Evolutionary conservation across 2,888 invertebrate genomes (phyloP), one percentile per base, ranked within the genome.

Genomic region (Lepidocyrtoides sp.): DNA sequence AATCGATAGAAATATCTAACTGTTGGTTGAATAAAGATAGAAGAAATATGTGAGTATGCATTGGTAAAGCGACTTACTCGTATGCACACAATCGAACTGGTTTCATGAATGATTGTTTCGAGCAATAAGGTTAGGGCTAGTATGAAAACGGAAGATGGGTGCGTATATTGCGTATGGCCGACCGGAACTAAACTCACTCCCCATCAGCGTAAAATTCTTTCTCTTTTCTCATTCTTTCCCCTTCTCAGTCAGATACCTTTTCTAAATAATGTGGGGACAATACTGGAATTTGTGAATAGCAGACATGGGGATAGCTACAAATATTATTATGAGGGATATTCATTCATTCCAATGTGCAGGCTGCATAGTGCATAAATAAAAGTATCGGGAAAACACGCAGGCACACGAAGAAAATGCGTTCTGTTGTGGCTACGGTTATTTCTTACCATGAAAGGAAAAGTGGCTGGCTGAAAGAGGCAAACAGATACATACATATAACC

Each of bases 121-220:
- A n/a, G n/a, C n/a, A n/a, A n/a, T n/a, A n/a, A n/a, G n/a, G n/a
- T n/a, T n/a, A n/a, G n/a, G n/a, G n/a, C n/a, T n/a, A n/a, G n/a
- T n/a, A n/a, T n/a, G n/a, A n/a, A n/a, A n/a, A n/a, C n/a, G n/a
- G n/a, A n/a, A n/a, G n/a, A n/a, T n/a, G n/a, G n/a, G n/a, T n/a
- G n/a, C n/a, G n/a, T n/a, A n/a, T n/a, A n/a, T n/a, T 57, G 57
- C 57, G 57, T 57, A 57, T 57, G 57, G 23, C 57, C 57, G 20
- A 57, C 57, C 57, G 57, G 57, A 57, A 57, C 57, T 57, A 57
- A 57, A 57, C 57, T 57, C 57, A 57, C 57, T 57, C 57, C 57
- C 57, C 23, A 57, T 57, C 57, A 57, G 3, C 57, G 57, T 20
- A 57, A 57, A 57, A 57, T 57, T 57, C 20, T 57, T 20, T 57